A percentile compares a stretch with the other conserved stretches of the same genome.
Conservation (phyloP, 2,888 invertebrate species). For the Aphidius colemani region DNA sequence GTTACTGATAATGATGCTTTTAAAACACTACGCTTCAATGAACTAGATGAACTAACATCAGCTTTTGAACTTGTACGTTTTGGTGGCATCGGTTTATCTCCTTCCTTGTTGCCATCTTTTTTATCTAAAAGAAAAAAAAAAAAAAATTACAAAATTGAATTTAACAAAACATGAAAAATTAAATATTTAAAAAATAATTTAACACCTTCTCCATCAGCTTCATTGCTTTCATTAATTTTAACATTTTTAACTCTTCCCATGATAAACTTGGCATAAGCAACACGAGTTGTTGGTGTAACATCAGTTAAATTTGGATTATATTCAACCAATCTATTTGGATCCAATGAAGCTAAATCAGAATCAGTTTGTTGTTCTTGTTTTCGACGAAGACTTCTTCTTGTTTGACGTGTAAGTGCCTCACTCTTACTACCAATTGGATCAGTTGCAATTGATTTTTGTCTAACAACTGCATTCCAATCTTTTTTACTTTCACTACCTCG, state of each 20-base stretch:
- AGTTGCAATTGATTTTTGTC: constrained; percentile 69
- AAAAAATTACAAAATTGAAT: neutral
- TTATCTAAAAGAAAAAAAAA: constrained; percentile 10
- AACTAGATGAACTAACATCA: constrained; percentile 26
- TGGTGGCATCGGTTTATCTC: constrained; percentile 25
- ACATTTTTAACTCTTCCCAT: constrained; percentile 66
- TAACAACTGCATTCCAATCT: constrained; percentile 85
- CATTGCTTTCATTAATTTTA: constrained; percentile 21
- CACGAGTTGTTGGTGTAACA: constrained; percentile 77
- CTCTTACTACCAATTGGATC: constrained; percentile 82
- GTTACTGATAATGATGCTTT: constrained; percentile 36
- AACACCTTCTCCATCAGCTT: constrained; percentile 22
- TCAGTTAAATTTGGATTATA: constrained; percentile 80
- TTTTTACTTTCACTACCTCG: constrained; percentile 67
- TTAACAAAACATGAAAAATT: neutral
- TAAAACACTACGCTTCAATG: constrained; percentile 43
- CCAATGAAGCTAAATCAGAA: constrained; percentile 68
- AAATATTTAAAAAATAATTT: too few species aligned
- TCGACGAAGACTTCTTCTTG: constrained; percentile 74
- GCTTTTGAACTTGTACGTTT: constrained; percentile 37
- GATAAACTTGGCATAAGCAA: constrained; percentile 89
- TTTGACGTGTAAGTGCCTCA: constrained; percentile 69
- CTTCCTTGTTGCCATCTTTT: constrained; percentile 19
- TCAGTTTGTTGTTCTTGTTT: constrained; percentile 73
- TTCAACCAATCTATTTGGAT: constrained; percentile 76